These are phyloP conservation scores for Pasiphila rectangulata DNA, from an alignment of 2,888 invertebrate genomes.

Conservation along the genomic window DNA sequence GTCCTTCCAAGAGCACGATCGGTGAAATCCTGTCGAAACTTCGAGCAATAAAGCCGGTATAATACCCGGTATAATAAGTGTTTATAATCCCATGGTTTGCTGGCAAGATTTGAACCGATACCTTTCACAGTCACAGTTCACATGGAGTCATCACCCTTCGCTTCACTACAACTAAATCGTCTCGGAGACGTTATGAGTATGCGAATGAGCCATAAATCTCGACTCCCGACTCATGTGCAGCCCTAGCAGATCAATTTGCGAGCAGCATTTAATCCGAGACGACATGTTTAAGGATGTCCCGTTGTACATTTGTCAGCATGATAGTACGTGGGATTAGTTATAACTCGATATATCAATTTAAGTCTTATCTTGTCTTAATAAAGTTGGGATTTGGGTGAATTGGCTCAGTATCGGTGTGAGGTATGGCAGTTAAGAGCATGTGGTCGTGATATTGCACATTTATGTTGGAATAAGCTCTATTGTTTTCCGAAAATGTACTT, in stretches of 20 bases:
- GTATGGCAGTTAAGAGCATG: constrained; percentile 15
- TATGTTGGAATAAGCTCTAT: constrained; percentile 6
- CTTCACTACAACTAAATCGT: background rate
- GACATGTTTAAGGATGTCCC: constrained; percentile 53
- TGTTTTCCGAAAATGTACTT: too few relatives aligned
- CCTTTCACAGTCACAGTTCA: too few relatives aligned
- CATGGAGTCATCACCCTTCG: too few relatives aligned
- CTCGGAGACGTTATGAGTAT: background rate
- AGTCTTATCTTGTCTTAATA: constrained; percentile 2
- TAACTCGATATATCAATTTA: constrained; percentile 6
- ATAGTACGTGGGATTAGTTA: constrained; percentile 20
- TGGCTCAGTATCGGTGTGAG: background rate
- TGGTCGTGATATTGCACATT: constrained; percentile 19
- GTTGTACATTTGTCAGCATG: constrained; percentile 46
- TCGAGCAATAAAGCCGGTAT: too few relatives aligned
- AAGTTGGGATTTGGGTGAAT: constrained; percentile 7
- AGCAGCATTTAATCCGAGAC: constrained; percentile 44
- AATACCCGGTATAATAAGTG: too few relatives aligned
- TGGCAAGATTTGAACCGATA: too few relatives aligned
- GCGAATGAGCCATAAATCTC: constrained; percentile 1
- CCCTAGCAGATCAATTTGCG: constrained; percentile 44
- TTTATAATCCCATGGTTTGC: too few relatives aligned
- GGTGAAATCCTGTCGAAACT: too few relatives aligned
- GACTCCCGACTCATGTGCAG: constrained; percentile 13
- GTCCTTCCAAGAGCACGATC: too few relatives aligned